Evolutionary conservation across 2,888 invertebrate species (phyloP).

Genomic region (Tanytarsus gracilentus): DNA sequence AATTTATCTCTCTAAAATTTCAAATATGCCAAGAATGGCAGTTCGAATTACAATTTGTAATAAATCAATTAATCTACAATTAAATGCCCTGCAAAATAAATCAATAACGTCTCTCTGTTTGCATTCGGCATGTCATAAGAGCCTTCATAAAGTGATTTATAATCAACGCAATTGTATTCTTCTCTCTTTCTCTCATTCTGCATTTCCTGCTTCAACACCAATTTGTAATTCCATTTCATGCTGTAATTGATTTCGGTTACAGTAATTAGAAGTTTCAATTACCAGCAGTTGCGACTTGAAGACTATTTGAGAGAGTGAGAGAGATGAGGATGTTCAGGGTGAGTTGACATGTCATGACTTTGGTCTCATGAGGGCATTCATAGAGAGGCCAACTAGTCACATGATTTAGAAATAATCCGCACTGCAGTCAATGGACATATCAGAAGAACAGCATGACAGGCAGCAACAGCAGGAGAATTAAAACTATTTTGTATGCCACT

Average conservation of each 20-base stretch:
- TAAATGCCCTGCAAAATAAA: slow-evolving; percentile 1
- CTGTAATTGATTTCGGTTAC: slow-evolving; percentile 1
- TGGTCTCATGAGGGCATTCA: too few relatives aligned
- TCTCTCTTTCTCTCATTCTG: not conserved
- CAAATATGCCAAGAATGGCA: not conserved
- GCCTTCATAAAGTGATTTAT: slow-evolving; percentile 2
- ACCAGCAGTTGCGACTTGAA: not conserved
- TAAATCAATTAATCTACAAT: slow-evolving; percentile 7
- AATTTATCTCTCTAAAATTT: not conserved
- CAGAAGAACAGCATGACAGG: too few relatives aligned
- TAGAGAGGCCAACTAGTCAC: too few relatives aligned
- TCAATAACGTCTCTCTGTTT: slow-evolving; percentile 6
- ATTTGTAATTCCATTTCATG: not conserved
- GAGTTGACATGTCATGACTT: not conserved
- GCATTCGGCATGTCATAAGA: slow-evolving; percentile 10
- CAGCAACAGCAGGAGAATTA: too few relatives aligned
- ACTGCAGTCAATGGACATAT: too few relatives aligned
- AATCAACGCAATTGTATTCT: slow-evolving; percentile 9
- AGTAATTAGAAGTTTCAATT: slow-evolving; percentile 18
- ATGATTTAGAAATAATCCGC: too few relatives aligned
- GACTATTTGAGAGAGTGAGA: not conserved
- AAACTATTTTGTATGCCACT: too few relatives aligned
- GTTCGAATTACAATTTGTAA: not conserved
- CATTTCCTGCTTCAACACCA: not conserved
- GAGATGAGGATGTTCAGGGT: not conserved